Evolutionary conservation across 2,888 invertebrate species (phyloP).

Genomic region (Plebejus argus): DNA sequence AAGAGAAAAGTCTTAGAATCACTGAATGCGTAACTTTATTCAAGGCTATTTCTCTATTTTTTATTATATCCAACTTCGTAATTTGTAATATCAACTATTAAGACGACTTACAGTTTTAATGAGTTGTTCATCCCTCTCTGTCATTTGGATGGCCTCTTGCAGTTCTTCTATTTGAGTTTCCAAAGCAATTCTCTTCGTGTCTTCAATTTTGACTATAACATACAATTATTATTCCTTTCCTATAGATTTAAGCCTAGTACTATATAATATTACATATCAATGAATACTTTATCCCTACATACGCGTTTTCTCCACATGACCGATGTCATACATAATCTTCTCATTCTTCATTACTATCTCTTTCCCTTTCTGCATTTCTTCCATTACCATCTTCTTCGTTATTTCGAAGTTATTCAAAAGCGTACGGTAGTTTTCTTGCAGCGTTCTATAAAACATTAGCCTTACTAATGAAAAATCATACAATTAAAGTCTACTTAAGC

Average conservation of each 20-base stretch:
- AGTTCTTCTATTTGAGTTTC: constrained; percentile 80
- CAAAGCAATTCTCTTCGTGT: constrained; percentile 69
- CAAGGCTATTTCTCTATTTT: not conserved
- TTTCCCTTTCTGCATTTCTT: constrained; percentile 85
- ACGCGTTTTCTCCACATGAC: constrained; percentile 66
- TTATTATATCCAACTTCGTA: not conserved
- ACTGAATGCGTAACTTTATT: not conserved
- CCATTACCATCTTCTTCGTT: constrained; percentile 82
- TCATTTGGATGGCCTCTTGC: constrained; percentile 81
- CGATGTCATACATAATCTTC: constrained; percentile 80
- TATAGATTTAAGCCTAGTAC: too few relatives aligned
- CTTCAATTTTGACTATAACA: constrained; percentile 74
- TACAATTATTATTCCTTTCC: not conserved
- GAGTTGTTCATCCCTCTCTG: constrained; percentile 81
- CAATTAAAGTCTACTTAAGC: not conserved
- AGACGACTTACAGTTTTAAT: constrained; percentile 59
- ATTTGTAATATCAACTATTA: too few relatives aligned
- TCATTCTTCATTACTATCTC: constrained; percentile 81
- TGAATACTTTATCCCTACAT: constrained; percentile 40
- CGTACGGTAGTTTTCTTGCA: constrained; percentile 80
- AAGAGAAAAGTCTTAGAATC: too few relatives aligned
- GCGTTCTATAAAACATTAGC: constrained; percentile 61
- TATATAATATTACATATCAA: too few relatives aligned
- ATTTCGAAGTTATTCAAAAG: constrained; percentile 82
- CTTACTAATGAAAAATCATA: not conserved